A percentile compares a stretch with the other conserved stretches of the same genome.
phyloP scores from a whole-genome alignment of 2,888 invertebrate genomes.

The Psylliodes chrysocephalus region DNA sequence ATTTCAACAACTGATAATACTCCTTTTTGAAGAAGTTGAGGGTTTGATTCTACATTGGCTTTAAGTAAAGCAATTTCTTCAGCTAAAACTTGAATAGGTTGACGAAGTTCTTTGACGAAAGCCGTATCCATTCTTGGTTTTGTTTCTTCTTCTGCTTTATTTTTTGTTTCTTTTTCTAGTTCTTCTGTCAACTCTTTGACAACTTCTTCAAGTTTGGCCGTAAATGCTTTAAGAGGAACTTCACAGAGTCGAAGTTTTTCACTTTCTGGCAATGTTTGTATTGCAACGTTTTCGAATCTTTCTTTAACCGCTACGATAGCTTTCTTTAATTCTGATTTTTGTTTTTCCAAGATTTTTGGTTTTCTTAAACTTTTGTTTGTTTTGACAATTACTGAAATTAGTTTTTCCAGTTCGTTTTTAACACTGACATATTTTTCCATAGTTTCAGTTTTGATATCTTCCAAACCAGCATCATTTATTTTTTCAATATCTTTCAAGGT shows the following conservation, averaged over 20 bases:
- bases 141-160: neutral
- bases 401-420: constrained; percentile 3
- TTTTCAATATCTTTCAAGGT: no score
- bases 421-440: neutral
- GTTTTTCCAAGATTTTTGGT: constrained; percentile 39
- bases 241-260: constrained; percentile 20
- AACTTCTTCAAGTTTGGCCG: constrained; percentile 1
- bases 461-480: no score
- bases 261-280: neutral
- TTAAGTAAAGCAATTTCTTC: neutral
- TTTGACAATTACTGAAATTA: constrained; percentile 21
- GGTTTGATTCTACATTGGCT: constrained; percentile 32
- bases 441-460: neutral
- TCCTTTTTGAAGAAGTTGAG: constrained; percentile 20
- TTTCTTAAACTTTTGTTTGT: constrained; percentile 33
- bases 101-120: constrained; percentile 13
- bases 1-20: no score
- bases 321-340: constrained; percentile 42
- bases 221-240: constrained; percentile 24
- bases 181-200: no score
- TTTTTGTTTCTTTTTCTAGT: no score
- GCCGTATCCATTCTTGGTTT: constrained; percentile 7
- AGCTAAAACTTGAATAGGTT: constrained; percentile 31
- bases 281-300: neutral
- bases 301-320: constrained; percentile 40